Evolutionary conservation across 2,888 invertebrate species (phyloP).

Genomic region (Eubasilissa splendida): DNA sequence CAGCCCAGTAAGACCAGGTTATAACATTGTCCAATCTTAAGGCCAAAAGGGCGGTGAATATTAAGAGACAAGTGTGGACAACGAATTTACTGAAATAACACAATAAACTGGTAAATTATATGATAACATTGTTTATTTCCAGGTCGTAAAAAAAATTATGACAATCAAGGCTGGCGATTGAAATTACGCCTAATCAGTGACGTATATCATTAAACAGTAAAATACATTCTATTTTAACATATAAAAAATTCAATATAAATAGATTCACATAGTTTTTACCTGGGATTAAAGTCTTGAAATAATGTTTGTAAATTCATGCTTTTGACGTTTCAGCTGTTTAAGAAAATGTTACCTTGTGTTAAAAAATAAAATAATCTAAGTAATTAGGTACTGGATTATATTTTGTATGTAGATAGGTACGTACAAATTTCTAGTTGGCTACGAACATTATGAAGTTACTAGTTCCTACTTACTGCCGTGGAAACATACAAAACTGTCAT

Average conservation of each 20-base stretch:
- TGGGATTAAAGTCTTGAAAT: conserved; percentile 94
- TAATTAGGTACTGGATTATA: not conserved
- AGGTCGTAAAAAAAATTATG: conserved; percentile 1
- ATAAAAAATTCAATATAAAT: not conserved
- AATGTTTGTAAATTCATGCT: conserved; percentile 90
- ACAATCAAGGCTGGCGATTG: conserved; percentile 34
- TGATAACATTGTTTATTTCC: conserved; percentile 13
- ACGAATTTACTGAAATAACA: conserved; percentile 91
- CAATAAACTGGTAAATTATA: conserved; percentile 49
- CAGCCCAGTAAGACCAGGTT: conserved; percentile 96
- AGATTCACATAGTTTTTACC: conserved; percentile 70
- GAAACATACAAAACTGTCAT: conserved; percentile 31
- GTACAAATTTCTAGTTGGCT: no score
- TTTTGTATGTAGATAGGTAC: not conserved
- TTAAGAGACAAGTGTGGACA: conserved; percentile 92
- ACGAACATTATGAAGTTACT: no score
- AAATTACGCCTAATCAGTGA: not conserved
- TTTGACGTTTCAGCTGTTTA: conserved; percentile 59
- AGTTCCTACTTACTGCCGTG: not conserved
- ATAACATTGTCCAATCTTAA: conserved; percentile 90
- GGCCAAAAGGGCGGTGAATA: conserved; percentile 93
- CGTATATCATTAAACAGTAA: no score
- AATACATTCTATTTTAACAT: no score
- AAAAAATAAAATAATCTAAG: not conserved
- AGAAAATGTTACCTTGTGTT: not conserved